Percentiles rank a stretch among this genome's conserved stretches.
Evolutionary conservation across 2,113 vertebrate genomes (phyloP).

Genomic region (Fulmarus glacialis): DNA sequence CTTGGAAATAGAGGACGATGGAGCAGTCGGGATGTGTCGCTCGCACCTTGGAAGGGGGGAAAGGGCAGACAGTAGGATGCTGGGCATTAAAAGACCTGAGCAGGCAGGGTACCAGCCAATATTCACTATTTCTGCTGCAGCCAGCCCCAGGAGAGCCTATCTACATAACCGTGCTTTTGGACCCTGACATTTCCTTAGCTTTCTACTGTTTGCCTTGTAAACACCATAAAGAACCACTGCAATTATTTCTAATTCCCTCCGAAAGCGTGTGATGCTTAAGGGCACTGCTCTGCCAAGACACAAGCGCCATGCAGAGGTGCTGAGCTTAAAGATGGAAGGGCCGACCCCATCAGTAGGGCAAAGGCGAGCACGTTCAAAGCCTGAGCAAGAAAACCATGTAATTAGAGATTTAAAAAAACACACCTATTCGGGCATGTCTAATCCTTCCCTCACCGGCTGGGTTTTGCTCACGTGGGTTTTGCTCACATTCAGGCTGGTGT

Average conservation of each 20-base stretch:
- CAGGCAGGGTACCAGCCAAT: background rate
- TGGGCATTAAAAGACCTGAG: background rate
- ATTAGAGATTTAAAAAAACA: background rate
- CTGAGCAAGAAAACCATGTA: background rate
- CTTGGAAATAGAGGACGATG: background rate
- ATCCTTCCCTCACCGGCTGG: background rate
- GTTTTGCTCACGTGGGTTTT: background rate
- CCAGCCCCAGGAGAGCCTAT: background rate
- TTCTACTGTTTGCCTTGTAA: background rate
- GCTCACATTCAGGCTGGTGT: background rate
- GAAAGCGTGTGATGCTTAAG: background rate
- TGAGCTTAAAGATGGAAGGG: background rate
- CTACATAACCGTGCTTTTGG: background rate
- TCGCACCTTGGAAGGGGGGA: background rate
- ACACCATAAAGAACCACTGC: background rate
- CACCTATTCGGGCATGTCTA: background rate
- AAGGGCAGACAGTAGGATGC: background rate
- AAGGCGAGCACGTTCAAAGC: background rate
- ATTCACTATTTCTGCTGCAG: background rate
- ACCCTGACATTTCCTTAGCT: background rate
- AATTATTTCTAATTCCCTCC: background rate
- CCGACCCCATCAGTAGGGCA: background rate
- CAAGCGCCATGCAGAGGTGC: background rate
- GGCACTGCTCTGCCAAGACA: background rate
- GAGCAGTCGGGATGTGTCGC: conserved; percentile 41